Evolutionary conservation across 2,113 vertebrate genomes (phyloP).

Genomic region (Sisor rabdophorus): DNA sequence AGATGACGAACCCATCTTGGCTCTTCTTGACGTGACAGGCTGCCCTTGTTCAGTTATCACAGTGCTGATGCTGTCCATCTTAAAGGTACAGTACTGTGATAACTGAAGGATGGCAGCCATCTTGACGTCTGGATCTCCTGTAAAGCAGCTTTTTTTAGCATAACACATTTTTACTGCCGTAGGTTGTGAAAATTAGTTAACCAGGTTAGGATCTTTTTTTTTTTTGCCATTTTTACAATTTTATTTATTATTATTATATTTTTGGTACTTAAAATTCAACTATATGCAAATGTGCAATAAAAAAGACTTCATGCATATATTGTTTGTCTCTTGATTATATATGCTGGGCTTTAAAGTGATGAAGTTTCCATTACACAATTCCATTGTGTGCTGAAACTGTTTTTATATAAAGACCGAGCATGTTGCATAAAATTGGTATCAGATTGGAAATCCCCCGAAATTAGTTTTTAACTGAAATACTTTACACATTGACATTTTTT

Average conservation of each 20-base stretch:
- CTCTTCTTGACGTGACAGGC: slow-evolving; percentile 79
- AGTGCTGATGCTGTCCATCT: slow-evolving; percentile 99
- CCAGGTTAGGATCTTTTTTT: not conserved
- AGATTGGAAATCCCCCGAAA: not conserved
- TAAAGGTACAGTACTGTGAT: slow-evolving; percentile 99
- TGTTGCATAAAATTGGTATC: not conserved
- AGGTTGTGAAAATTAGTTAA: not conserved
- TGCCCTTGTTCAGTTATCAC: slow-evolving; percentile 99
- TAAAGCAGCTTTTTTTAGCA: not conserved
- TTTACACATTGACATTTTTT: not conserved
- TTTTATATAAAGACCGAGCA: not conserved
- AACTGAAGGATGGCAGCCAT: slow-evolving; percentile 99
- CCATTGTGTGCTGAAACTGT: not conserved
- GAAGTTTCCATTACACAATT: not conserved
- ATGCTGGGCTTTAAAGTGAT: not conserved
- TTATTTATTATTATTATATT: no score
- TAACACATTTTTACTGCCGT: not conserved
- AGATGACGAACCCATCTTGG: slow-evolving; percentile 9
- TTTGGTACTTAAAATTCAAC: not conserved
- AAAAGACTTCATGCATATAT: not conserved
- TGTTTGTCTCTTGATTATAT: not conserved
- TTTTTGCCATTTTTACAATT: no score
- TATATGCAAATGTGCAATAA: not conserved
- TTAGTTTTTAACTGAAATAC: slow-evolving; percentile 4
- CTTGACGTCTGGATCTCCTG: slow-evolving; percentile 74